Evolutionary conservation across 1,140 invertebrate species (phyloP).

Genomic region (Carcinoscorpius rotundicauda): DNA sequence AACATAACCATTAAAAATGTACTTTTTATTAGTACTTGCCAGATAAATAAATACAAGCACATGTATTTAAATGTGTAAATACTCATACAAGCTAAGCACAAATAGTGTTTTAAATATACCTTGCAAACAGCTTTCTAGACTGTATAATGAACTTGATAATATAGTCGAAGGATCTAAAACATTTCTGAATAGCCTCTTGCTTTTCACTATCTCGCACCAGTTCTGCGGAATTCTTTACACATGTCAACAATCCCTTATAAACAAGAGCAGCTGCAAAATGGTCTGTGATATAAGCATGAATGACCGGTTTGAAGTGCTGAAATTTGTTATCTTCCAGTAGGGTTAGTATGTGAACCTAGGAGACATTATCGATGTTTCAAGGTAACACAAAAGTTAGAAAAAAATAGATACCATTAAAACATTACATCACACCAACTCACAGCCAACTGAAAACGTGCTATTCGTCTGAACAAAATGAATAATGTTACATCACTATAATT

Average conservation of each 20-base stretch:
- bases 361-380: slow-evolving; percentile 27
- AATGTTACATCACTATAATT: no score
- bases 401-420: no score
- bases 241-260: slow-evolving; percentile 76
- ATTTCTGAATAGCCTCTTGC: slow-evolving; percentile 77
- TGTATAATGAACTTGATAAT: slow-evolving; percentile 93
- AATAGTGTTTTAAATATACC: slow-evolving; percentile 1
- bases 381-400: background rate
- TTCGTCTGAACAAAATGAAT: no score
- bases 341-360: slow-evolving; percentile 77
- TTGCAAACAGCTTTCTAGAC: slow-evolving; percentile 72
- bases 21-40: no score
- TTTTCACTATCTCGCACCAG: slow-evolving; percentile 59
- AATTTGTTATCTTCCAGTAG: slow-evolving; percentile 83
- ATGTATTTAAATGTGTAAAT: no score
- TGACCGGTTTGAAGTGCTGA: slow-evolving; percentile 86
- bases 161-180: slow-evolving; percentile 80
- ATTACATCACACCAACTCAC: no score
- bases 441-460: no score
- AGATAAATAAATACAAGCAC: no score
- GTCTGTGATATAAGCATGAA: slow-evolving; percentile 88
- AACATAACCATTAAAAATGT: no score
- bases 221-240: slow-evolving; percentile 81
- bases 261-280: slow-evolving; percentile 92
- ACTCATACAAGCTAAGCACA: no score